phyloP scores from a whole-genome alignment of 2,113 vertebrate species.

The Scophthalmus maximus region DNA sequence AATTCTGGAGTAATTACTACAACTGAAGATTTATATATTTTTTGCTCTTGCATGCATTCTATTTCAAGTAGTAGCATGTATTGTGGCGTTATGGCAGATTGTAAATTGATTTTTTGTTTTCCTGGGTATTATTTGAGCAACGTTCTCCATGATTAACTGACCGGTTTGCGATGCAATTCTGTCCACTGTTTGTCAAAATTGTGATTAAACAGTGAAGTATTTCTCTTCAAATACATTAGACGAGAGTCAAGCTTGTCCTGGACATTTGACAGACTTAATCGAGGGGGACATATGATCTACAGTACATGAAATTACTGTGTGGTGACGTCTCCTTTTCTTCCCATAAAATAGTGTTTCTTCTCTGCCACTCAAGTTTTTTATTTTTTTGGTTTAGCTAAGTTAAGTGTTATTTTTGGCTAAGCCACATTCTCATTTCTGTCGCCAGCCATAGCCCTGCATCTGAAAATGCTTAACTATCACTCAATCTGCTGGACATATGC shows the following conservation, averaged over 20 bases:
- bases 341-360: slow-evolving; percentile 15
- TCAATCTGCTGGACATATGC: slow-evolving; percentile 62
- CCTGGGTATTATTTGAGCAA: no score
- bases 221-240: slow-evolving; percentile 2
- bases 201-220: slow-evolving; percentile 4
- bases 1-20: no score
- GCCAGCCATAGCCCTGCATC: slow-evolving; percentile 51
- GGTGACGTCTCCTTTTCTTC: slow-evolving; percentile 32
- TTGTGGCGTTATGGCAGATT: no score
- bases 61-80: no score
- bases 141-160: neutral
- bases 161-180: no score
- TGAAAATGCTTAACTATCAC: slow-evolving; percentile 66
- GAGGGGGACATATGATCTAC: slow-evolving; percentile 42
- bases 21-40: no score
- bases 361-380: slow-evolving; percentile 25
- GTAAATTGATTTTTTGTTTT: no score
- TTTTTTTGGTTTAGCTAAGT: slow-evolving; percentile 27
- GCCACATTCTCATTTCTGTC: slow-evolving; percentile 45
- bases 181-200: slow-evolving; percentile 25
- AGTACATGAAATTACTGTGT: slow-evolving; percentile 27
- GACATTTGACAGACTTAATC: slow-evolving; percentile 35
- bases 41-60: no score
- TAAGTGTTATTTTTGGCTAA: slow-evolving; percentile 60
- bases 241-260: slow-evolving; percentile 6